These are phyloP conservation scores for Drosophila niveifrons DNA, from an alignment of 2,888 invertebrate genomes.

Conservation along the genomic window DNA sequence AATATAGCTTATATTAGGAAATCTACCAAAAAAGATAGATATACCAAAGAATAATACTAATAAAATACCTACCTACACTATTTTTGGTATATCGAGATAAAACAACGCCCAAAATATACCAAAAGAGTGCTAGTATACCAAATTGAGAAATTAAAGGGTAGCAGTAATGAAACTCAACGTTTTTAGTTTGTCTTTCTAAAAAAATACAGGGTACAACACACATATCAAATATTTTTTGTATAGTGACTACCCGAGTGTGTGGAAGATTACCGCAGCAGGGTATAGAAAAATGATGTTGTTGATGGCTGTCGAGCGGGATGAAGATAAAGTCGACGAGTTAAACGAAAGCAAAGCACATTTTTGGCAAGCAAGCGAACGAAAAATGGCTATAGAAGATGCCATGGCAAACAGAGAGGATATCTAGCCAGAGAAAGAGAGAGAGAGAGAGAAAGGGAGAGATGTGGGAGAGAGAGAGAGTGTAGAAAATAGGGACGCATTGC, in stretches of 20 bases:
- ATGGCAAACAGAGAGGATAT: not conserved
- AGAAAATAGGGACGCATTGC: constrained; percentile 25
- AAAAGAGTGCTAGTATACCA: no score
- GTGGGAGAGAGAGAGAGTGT: not conserved
- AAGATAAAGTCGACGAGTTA: constrained; percentile 43
- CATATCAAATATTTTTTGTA: no score
- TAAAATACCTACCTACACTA: no score
- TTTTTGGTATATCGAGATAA: no score
- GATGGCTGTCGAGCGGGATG: constrained; percentile 36
- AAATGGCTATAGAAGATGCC: not conserved
- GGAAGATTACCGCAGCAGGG: not conserved
- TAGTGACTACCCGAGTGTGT: not conserved
- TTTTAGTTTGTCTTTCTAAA: no score
- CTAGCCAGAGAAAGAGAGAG: not conserved
- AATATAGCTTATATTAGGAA: no score
- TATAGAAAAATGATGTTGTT: constrained; percentile 41
- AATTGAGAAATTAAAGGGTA: no score
- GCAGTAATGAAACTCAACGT: no score
- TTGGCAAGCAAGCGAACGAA: not conserved
- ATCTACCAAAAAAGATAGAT: no score
- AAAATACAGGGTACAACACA: no score
- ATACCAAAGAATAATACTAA: no score
- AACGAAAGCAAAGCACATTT: constrained; percentile 24
- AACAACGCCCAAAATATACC: no score
- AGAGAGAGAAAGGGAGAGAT: not conserved